Evolutionary conservation across 2,888 invertebrate species (phyloP).

Genomic region (Meteorus cinctellus): DNA sequence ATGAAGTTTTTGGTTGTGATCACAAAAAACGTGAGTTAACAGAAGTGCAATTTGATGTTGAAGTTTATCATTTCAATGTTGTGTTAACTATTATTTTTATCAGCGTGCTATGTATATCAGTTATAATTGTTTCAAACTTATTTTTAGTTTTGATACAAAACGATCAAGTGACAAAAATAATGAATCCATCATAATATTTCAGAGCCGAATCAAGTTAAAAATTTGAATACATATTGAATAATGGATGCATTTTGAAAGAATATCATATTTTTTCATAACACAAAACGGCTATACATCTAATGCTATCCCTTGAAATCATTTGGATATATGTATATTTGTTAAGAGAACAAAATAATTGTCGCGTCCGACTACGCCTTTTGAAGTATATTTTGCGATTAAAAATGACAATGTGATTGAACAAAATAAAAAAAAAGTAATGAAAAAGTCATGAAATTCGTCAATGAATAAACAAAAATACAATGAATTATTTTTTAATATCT

Average conservation of each 20-base stretch:
- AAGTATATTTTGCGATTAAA: conserved; percentile 34
- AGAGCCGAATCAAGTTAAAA: too few relatives aligned
- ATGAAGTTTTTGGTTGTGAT: conserved; percentile 32
- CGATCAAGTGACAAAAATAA: too few relatives aligned
- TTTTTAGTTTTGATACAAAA: not conserved
- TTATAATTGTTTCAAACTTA: not conserved
- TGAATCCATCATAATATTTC: too few relatives aligned
- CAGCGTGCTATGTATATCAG: not conserved
- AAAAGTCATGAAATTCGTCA: conserved; percentile 19
- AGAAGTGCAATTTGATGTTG: conserved; percentile 8
- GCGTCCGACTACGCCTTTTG: conserved; percentile 30
- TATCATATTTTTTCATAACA: not conserved
- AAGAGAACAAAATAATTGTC: conserved; percentile 19
- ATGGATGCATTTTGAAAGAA: too few relatives aligned
- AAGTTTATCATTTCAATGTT: not conserved
- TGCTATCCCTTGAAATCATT: not conserved
- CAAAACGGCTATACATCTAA: not conserved
- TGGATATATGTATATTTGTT: conserved; percentile 23
- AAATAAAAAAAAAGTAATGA: conserved; percentile 19
- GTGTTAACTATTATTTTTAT: not conserved
- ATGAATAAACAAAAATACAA: not conserved
- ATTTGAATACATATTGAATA: too few relatives aligned
- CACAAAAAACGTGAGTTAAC: conserved; percentile 16
- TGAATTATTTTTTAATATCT: conserved; percentile 6
- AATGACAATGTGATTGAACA: not conserved